Evolutionary conservation across 2,888 invertebrate species (phyloP), one percentile per base, ranked within the genome.

Genomic region (Agonum fuliginosum): DNA sequence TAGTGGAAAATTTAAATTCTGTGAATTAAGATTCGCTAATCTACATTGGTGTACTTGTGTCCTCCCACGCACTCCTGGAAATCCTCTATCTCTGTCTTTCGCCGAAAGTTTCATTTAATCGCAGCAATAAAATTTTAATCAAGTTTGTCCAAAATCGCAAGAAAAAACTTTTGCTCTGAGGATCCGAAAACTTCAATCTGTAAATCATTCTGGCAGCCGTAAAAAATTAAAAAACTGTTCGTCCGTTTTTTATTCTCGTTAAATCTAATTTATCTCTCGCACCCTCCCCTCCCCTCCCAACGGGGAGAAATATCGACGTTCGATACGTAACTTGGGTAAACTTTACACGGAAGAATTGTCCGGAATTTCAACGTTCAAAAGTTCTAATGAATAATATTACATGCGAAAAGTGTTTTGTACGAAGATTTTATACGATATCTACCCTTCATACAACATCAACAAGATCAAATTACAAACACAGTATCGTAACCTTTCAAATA

Each of bases 111-210:
- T 70, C 14, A 24, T 70, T 70, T 70, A 70, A 70, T 70, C 70
- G 70, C 46, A 10, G 70, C 70, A 70, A 70, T 70, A 70, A 70
- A 70, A 70, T 70, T 70, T 70, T 70, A 70, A 70, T 70, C 70
- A 70, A 70, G 46, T 70, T 70, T 70, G 30, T 70, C 46, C 48
- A 17, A 46, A 62, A 70, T 27, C 46, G 70, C 17, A 46, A 67
- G 67, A 67, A 67, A 46, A 70, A 70, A 70, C 70, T 70, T 70
- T 70, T 27, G 6, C 24, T 24, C 70, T 27, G 70, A 70, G 24
- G 46, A 27, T 46, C 70, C 70, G 22, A 70, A 70, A 70, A 70
- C 41, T 46, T 70, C 70, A 70, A 70, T 70, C 70, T 70, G 24
- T 70, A 70, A 70, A 70, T 70, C 70, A 70, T 70, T 46, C 46